Evolutionary conservation across 37 sponge, comb jelly and placozoan genomes (phyloP), one percentile per base, ranked within the genome.

Genomic region (Corticium candelabrum): DNA sequence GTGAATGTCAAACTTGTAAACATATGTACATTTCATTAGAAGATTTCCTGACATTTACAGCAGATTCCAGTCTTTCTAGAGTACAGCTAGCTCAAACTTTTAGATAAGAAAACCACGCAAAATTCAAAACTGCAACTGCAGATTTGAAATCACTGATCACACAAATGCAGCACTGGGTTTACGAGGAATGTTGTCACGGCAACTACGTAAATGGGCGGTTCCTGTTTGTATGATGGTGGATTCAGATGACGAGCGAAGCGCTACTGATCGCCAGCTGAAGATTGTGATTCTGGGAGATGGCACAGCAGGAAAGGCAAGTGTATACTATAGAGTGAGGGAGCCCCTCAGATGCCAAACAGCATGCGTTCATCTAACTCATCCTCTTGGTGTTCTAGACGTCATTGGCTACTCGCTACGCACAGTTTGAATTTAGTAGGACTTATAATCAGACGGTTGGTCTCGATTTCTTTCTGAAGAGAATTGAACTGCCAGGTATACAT

Each of bases 381-480:
- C 21, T 76, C 15, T 79, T 76, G 15, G 11, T 80, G 11, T 70
- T 81, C 3, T 70, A 82, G 80, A 82, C 80, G 41, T 84, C 80
- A 35, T 56, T 84, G 4, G 76, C 68, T 1, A 57, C 75, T 40
- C 74, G 94, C 35, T 91, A 90, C 62, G 80, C 94, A 37, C 98
- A 97, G 77, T 91, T 84, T 69, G 78, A 85, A 41, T 97, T 91
- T 37, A 89, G 84, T 11, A 91, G 75, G 73, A 82, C 78, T 7
- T 97, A 97, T 57, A 84, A 91, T 21, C 98, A 97, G 76, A 97
- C 98, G 0, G 37, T 97, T 1, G 98, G 98, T 0, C 77, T 97
- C 3, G 98, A 97, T 67, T 97, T 97, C 88, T 97, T 94, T 69
- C 77, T 97, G 78, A 86, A 87, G 77, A 81, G 96, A 37, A 81